Conservation (phyloP, 2,797 vertebrate genomes). For the Paratrypauchen microcephalus region DNA sequence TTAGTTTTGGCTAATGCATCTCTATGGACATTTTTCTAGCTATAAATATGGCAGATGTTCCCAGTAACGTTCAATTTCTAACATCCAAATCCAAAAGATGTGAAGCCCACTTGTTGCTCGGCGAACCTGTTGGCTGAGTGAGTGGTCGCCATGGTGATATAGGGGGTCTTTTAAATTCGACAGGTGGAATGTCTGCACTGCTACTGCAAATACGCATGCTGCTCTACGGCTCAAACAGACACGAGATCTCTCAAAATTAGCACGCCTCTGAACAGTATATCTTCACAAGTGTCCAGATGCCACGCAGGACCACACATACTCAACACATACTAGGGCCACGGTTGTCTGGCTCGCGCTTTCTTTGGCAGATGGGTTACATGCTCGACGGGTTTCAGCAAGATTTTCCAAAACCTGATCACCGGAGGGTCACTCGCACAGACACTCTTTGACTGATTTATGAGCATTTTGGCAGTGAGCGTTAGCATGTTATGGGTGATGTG, state of each 20-base stretch:
- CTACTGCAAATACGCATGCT: not conserved
- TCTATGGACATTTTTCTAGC: not conserved
- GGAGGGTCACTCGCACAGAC: constrained; percentile 40
- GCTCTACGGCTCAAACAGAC: not conserved
- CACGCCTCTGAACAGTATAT: constrained; percentile 2
- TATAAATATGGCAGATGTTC: not conserved
- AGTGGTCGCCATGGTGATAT: constrained; percentile 56
- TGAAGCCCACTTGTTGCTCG: constrained; percentile 26
- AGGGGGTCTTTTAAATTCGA: constrained; percentile 42
- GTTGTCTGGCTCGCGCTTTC: constrained; percentile 42
- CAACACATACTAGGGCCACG: not conserved
- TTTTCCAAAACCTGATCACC: constrained; percentile 47
- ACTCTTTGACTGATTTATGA: constrained; percentile 56
- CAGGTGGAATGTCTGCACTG: constrained; percentile 34
- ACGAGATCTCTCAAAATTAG: not conserved
- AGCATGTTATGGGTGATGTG: constrained; percentile 27
- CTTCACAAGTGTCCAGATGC: constrained; percentile 16
- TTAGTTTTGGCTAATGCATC: too few relatives aligned
- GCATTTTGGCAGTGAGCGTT: constrained; percentile 20
- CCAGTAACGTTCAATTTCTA: not conserved
- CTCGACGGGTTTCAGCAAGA: constrained; percentile 44
- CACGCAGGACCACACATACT: constrained; percentile 32
- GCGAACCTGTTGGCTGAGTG: constrained; percentile 35
- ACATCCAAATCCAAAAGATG: constrained; percentile 16
- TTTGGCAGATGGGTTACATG: constrained; percentile 49